Conservation (phyloP, 2,113 vertebrate genomes). For the Smithornis capensis region DNA sequence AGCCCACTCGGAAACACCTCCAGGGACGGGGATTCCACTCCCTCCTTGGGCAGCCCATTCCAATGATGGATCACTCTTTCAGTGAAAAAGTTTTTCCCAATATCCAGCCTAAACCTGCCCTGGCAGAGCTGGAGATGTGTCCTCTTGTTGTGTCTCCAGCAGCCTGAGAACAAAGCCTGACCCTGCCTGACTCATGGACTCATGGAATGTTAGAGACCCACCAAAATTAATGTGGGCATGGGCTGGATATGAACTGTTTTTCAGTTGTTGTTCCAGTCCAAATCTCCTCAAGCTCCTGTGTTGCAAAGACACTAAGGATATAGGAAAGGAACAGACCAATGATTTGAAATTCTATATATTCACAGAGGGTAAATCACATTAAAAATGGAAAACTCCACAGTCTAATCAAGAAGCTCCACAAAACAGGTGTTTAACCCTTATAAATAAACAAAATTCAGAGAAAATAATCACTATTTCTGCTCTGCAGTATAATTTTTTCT, state of each 20-base stretch:
- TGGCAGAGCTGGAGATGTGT: no score
- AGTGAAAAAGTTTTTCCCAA: no score
- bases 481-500: neutral
- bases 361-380: neutral
- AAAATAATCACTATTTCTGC: neutral
- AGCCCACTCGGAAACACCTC: no score
- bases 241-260: neutral
- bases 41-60: no score
- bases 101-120: no score
- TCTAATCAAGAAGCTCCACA: neutral
- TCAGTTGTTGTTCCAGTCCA: no score
- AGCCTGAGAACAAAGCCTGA: no score
- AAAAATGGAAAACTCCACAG: neutral
- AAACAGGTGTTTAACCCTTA: neutral
- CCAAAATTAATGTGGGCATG: neutral
- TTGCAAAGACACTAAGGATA: neutral
- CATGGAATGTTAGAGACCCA: neutral
- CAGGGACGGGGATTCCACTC: no score
- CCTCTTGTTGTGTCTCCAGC: no score
- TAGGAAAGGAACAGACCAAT: neutral
- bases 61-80: no score
- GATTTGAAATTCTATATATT: neutral
- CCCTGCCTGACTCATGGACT: no score
- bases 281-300: neutral
- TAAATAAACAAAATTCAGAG: neutral